Percentiles rank a stretch among this genome's conserved stretches.
These are phyloP conservation scores for Anarrhichthys ocellatus DNA, from an alignment of 2,113 vertebrate genomes.

Conservation along the genomic window DNA sequence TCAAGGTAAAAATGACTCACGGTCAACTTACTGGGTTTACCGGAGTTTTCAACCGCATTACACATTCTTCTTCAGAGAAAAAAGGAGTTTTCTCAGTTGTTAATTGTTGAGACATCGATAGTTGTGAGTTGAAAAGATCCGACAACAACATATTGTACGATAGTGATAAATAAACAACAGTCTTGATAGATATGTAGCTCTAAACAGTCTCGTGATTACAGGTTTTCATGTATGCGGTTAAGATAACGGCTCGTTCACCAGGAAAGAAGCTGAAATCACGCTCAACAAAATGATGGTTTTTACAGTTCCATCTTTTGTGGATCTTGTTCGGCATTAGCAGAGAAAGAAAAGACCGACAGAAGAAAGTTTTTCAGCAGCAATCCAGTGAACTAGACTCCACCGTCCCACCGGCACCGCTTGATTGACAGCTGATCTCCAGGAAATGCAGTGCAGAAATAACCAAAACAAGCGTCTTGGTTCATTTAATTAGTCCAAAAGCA, in stretches of 20 bases:
- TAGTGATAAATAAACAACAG: not conserved
- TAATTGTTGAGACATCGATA: not conserved
- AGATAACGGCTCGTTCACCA: not conserved
- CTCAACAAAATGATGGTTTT: not conserved
- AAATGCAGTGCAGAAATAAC: not conserved
- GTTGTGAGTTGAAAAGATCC: not conserved
- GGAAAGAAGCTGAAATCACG: not conserved
- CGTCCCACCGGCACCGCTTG: not conserved
- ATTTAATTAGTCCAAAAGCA: constrained; percentile 4
- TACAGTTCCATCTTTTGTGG: not conserved
- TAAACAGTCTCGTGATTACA: not conserved
- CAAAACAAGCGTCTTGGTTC: not conserved
- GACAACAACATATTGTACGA: not conserved
- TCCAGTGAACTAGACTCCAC: not conserved
- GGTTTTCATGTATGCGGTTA: not conserved
- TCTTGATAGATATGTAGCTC: too few relatives aligned
- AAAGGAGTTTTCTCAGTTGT: not conserved
- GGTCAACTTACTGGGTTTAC: not conserved
- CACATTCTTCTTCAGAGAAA: not conserved
- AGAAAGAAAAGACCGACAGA: not conserved
- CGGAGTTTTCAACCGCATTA: not conserved
- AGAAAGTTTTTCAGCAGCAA: constrained; percentile 7
- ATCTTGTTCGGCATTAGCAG: not conserved
- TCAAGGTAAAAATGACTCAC: not conserved
- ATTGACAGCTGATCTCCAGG: not conserved